Conservation (phyloP, 2,113 vertebrate genomes). For the Glaucomys volans region DNA sequence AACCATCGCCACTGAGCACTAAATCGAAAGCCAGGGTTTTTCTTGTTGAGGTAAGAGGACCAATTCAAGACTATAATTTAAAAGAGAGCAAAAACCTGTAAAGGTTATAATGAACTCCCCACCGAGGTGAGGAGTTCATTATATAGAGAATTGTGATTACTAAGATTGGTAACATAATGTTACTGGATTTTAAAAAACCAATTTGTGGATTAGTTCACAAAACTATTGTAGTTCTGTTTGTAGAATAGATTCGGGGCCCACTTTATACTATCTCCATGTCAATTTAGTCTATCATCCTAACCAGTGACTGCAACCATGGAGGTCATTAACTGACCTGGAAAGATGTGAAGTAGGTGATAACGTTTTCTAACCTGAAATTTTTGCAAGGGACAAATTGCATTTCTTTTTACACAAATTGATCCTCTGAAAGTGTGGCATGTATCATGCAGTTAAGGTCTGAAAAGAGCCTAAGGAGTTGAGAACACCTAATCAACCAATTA, state of each 20-base stretch:
- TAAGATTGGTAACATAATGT: constrained; percentile 15
- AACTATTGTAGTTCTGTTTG: neutral
- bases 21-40: neutral
- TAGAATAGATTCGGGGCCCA: neutral
- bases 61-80: neutral
- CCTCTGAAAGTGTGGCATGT: constrained; percentile 42
- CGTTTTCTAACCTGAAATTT: constrained; percentile 20
- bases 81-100: neutral
- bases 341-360: neutral
- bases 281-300: neutral
- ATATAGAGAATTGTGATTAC: neutral
- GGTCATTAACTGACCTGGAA: neutral
- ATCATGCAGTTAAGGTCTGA: constrained; percentile 54
- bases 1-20: neutral
- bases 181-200: neutral
- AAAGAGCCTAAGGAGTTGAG: constrained; percentile 53
- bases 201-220: neutral
- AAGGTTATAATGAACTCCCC: neutral
- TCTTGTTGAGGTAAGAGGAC: neutral
- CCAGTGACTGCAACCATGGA: neutral
- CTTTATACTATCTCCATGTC: neutral
- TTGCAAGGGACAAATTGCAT: constrained; percentile 51
- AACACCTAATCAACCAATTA: constrained; percentile 67
- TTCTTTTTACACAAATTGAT: constrained; percentile 54
- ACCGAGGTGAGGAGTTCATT: neutral